Evolutionary conservation across 2,797 vertebrate genomes (phyloP).

Genomic region (Odontamblyopus rebecca): DNA sequence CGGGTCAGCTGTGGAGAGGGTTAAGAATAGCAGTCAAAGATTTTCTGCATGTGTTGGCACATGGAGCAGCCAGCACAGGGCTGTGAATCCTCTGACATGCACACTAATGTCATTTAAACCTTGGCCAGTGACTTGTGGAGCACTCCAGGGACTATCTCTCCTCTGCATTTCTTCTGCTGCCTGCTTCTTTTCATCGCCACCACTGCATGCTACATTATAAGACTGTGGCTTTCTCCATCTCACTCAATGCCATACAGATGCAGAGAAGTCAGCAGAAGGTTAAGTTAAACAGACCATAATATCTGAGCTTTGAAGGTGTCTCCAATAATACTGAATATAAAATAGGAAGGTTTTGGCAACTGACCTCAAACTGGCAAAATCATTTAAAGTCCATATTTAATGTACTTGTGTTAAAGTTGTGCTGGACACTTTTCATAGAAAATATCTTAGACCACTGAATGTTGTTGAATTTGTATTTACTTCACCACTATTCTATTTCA

Average conservation of each 20-base stretch:
- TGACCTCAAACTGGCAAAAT: not conserved
- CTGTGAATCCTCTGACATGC: slow-evolving; percentile 72
- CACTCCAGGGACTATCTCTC: slow-evolving; percentile 69
- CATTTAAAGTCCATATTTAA: not conserved
- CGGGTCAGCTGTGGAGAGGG: slow-evolving; percentile 84
- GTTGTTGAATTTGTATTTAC: too few species aligned
- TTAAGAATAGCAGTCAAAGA: slow-evolving; percentile 80
- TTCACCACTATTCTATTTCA: too few species aligned
- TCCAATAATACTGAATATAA: not conserved
- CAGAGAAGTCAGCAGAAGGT: not conserved
- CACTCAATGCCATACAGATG: not conserved
- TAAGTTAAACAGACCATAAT: not conserved
- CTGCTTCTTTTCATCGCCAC: slow-evolving; percentile 51
- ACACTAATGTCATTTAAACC: slow-evolving; percentile 78
- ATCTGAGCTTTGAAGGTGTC: not conserved
- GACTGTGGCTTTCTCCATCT: slow-evolving; percentile 46
- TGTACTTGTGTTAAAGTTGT: too few species aligned
- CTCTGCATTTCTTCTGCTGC: slow-evolving; percentile 59
- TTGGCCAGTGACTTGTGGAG: slow-evolving; percentile 72
- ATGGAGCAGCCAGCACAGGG: slow-evolving; percentile 65
- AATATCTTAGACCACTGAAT: too few species aligned
- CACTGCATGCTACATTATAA: slow-evolving; percentile 48
- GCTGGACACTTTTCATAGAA: too few species aligned
- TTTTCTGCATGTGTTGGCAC: slow-evolving; percentile 76
- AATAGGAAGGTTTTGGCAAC: not conserved